Evolutionary conservation across 2,113 vertebrate genomes (phyloP), one percentile per base, ranked within the genome.

Genomic region (Edolisoma coerulescens): DNA sequence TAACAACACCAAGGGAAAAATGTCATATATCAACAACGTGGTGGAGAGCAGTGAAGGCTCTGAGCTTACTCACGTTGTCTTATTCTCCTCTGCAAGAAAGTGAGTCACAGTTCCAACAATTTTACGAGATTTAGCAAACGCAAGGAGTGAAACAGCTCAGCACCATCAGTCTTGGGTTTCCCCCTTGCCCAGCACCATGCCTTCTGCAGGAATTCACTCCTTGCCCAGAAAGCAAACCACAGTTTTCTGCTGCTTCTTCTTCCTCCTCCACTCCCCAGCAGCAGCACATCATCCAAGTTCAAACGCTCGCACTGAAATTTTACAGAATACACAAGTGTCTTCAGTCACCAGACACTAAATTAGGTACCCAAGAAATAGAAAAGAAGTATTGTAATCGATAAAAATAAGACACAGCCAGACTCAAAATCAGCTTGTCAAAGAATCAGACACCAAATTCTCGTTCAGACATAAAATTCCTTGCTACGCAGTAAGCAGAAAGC

Each of bases 271-370:
- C 50, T 70, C 64, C 54, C 37, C 4, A 0, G 18, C 12, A 54
- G 69, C 0, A 63, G 52, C 61, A 64, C 35, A 30, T 15, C 54
- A 70, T 13, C 35, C 20, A 27, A 52, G 49, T 22, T 68, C 28
- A 65, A 91, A 65, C 0, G 0, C 42, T 77, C 7, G 0, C 59
- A 39, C 22, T 74, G 7, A 63, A 47, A 35, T 61, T 79, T n/a
- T 61, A 69, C 1, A 1, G 57, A 79, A 80, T 3, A 50, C 13
- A 47, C n/a, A 70, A 41, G 2, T 3, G 0, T 33, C 69, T 87
- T 75, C 60, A 27, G 26, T 23, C 67, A 50, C 69, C 1, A 16
- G 35, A 37, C 35, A 35, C 35, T 89, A 87, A 70, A 84, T 91
- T 27, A 95, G 45, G 42, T 53, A 16, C 33, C 12, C 1, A 0